phyloP scores from a whole-genome alignment of 2,797 vertebrate genomes.

The Benthosema pterotum region DNA sequence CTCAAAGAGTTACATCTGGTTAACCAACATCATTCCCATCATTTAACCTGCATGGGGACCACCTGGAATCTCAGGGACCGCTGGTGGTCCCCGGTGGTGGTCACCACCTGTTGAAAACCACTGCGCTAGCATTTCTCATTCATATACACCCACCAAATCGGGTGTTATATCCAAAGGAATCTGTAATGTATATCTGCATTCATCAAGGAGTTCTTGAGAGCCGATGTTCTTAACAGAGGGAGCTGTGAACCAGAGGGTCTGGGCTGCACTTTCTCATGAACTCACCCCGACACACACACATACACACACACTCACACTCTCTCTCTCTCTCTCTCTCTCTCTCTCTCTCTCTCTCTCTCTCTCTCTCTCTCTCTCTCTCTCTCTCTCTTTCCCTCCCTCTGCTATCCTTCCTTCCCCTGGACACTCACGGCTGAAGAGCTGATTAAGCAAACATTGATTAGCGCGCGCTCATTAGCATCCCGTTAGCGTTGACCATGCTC shows the following conservation, averaged over 20 bases:
- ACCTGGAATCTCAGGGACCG: too few species aligned
- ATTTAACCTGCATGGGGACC: too few species aligned
- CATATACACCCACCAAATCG: constrained; percentile 12
- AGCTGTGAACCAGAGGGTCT: constrained; percentile 67
- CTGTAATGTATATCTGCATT: constrained; percentile 53
- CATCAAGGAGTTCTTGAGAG: constrained; percentile 49
- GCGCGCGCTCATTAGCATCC: constrained; percentile 86
- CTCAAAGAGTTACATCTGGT: too few species aligned
- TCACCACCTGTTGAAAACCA: too few species aligned
- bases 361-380: constrained; percentile 7
- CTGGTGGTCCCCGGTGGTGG: too few species aligned
- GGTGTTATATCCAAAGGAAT: constrained; percentile 25
- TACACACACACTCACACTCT: too few species aligned
- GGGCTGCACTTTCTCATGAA: constrained; percentile 82
- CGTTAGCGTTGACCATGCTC: constrained; percentile 77
- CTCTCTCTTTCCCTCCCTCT: constrained; percentile 32
- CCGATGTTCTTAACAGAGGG: constrained; percentile 60
- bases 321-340: constrained; percentile 15
- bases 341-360: constrained; percentile 6
- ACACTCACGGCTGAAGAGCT: constrained; percentile 79
- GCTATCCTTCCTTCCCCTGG: constrained; percentile 47
- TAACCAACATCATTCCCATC: too few species aligned
- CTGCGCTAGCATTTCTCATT: constrained; percentile 16
- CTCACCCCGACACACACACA: constrained; percentile 70
- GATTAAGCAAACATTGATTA: constrained; percentile 90